Percentiles rank a stretch among this genome's conserved stretches.
phyloP scores from a whole-genome alignment of 2,888 invertebrate species.

The Tigriopus californicus region DNA sequence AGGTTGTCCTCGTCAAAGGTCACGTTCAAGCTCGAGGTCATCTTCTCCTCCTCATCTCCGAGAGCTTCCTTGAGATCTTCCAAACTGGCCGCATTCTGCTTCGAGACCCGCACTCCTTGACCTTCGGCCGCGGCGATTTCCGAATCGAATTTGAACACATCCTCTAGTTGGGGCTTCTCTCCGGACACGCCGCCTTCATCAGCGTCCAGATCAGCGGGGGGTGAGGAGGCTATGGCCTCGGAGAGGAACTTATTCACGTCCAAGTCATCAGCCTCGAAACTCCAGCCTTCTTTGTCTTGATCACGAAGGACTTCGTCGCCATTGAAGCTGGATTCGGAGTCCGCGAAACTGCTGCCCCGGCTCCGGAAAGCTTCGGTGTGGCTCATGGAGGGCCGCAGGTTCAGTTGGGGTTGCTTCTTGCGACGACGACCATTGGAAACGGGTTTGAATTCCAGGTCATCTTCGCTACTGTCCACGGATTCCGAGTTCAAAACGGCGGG shows the following conservation, averaged over 20 bases:
- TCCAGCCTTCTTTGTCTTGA: constrained; percentile 10
- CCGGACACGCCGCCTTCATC: background rate
- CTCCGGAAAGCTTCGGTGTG: no score
- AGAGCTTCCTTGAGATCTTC: background rate
- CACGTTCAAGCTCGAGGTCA: background rate
- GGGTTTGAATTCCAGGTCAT: background rate
- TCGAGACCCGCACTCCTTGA: background rate
- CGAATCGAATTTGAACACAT: constrained; percentile 13
- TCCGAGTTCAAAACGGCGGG: background rate
- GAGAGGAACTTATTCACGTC: constrained; percentile 7
- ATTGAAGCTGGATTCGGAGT: background rate
- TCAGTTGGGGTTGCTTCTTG: background rate
- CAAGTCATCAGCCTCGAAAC: constrained; percentile 10
- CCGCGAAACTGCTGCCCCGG: background rate
- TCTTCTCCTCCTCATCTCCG: background rate
- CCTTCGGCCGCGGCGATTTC: background rate
- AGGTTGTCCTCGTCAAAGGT: no score
- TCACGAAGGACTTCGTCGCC: background rate
- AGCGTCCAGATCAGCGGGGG: background rate
- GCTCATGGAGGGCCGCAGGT: background rate
- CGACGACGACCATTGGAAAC: background rate
- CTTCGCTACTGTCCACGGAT: background rate
- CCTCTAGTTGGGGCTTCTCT: constrained; percentile 7
- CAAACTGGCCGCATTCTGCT: background rate
- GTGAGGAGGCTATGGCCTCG: background rate